phyloP scores from a whole-genome alignment of 1,140 invertebrate species.

The Holcopasites calliopsidis region DNA sequence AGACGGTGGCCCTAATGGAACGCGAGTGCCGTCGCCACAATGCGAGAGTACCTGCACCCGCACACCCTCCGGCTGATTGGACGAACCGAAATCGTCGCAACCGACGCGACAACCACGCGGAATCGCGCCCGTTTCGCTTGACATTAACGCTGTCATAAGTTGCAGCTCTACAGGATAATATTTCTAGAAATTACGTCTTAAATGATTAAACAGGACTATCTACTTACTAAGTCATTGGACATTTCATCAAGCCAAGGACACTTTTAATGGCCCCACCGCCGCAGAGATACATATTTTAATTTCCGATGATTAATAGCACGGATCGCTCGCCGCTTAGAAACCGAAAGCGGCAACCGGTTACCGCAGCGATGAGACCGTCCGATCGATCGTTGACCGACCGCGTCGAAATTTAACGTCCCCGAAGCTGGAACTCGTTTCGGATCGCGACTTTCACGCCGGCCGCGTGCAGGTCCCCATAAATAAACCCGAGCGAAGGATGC shows the following conservation, averaged over 20 bases:
- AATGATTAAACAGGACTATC: too few relatives aligned
- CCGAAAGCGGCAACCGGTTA: background rate
- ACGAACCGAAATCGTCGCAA: constrained; percentile 40
- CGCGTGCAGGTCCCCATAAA: background rate
- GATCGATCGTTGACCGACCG: too few relatives aligned
- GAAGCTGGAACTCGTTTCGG: background rate
- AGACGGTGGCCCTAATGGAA: constrained; percentile 23
- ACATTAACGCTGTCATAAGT: background rate
- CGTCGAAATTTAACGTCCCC: too few relatives aligned
- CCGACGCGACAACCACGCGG: too few relatives aligned
- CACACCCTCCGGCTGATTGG: constrained; percentile 9
- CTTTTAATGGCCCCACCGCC: too few relatives aligned
- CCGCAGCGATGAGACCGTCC: background rate
- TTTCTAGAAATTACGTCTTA: too few relatives aligned
- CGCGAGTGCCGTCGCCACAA: constrained; percentile 31
- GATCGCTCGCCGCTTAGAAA: too few relatives aligned
- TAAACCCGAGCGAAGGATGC: constrained; percentile 4
- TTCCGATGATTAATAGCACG: too few relatives aligned
- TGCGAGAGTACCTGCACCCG: background rate
- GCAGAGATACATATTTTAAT: too few relatives aligned
- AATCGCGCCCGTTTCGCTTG: background rate
- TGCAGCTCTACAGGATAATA: too few relatives aligned
- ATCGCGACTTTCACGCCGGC: background rate
- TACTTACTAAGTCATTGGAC: too few relatives aligned
- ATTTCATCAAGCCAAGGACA: too few relatives aligned